A percentile compares a stretch with the other conserved stretches of the same genome.
phyloP scores from a whole-genome alignment of 2,113 vertebrate genomes.

The Anthoscopus minutus region DNA sequence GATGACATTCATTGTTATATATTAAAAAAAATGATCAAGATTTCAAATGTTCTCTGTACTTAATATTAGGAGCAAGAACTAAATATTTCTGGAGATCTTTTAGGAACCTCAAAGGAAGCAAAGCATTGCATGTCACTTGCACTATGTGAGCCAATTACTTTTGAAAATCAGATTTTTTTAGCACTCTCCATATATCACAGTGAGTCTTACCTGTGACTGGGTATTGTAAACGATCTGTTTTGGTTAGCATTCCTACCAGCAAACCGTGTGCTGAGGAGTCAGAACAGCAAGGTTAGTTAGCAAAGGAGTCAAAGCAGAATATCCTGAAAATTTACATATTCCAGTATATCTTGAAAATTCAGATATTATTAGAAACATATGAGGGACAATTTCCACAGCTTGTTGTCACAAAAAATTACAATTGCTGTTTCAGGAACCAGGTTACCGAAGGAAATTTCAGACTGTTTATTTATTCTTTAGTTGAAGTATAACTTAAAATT shows the following conservation, averaged over 20 bases:
- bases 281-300: neutral
- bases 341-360: neutral
- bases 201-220: neutral
- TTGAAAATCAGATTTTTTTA: neutral
- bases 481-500: neutral
- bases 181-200: neutral
- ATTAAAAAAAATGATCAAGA: neutral
- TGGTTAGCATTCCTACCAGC: neutral
- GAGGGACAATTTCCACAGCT: neutral
- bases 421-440: neutral
- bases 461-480: neutral
- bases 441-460: neutral
- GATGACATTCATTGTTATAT: neutral
- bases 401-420: neutral
- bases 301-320: neutral
- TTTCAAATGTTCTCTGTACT: neutral
- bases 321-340: neutral
- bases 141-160: rapidly evolving
- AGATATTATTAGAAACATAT: neutral
- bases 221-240: neutral
- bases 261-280: neutral
- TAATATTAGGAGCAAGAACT: neutral
- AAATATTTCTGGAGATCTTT: neutral
- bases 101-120: neutral
- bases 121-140: neutral